Evolutionary conservation across 2,888 invertebrate species (phyloP), one percentile per base, ranked within the genome.

Genomic region (Rhorus exstirpatorius): DNA sequence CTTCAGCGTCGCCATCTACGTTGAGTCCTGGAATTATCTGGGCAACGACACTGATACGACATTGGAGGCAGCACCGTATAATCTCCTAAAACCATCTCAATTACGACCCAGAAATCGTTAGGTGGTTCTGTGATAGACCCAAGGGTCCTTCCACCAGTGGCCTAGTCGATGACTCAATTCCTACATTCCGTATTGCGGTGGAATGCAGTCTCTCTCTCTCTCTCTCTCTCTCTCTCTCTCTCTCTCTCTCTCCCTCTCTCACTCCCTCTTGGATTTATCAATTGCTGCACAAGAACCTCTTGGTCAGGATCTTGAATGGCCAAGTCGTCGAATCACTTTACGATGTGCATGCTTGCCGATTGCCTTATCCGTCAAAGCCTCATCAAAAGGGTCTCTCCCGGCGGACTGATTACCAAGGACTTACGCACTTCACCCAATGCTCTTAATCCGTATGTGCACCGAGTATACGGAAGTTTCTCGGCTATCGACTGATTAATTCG

Each of bases 301-400:
- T 55, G 41, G 19, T 53, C 38, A 44, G 14, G 14, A 55, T 72
- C 26, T 41, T 63, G 44, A 65, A 63, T 26, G 63, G 26, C 31
- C 44, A 55, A 65, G 44, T 75, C 53, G 19, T 65, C 26, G 26
- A 65, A 44, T 65, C n/a, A 17, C 41, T 75, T 72, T 44, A 21
- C 60, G 46, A 55, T 55, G 10, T 44, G 58, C 58, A 58, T 71
- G 49, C 60, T 38, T 51, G 49, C 6, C 35, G n/a, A 46, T 65
- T 44, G 61, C 38, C 74, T 61, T 24, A 51, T 51, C 21, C 49
- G n/a, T 61, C 74, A 74, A 74, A 74, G 74, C 61, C 4, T 49
- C 38, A 26, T 49, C 24, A 38, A 14, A 38, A 17, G 10, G 24
- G 21, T 10, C 61, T 61, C 21, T 61, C 17, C n/a, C 2, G 24